Conservation (phyloP, 2,113 vertebrate genomes). For the Sakesphorus luctuosus region DNA sequence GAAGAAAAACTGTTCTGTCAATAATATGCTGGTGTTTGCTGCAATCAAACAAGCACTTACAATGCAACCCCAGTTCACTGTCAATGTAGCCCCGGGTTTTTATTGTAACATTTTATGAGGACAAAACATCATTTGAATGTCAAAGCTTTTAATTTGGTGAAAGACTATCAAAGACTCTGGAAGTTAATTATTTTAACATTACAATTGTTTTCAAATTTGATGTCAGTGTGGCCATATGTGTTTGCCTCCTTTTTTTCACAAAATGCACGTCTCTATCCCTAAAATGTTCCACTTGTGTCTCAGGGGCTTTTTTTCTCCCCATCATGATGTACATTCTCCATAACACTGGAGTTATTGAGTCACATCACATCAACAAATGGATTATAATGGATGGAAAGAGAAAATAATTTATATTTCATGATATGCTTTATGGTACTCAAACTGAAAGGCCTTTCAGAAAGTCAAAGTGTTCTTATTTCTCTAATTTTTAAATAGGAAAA, state of each 20-base stretch:
- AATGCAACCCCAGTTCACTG: background rate
- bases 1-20: constrained; percentile 34
- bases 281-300: background rate
- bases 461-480: background rate
- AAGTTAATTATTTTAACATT: background rate
- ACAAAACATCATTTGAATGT: background rate
- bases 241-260: background rate
- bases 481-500: background rate
- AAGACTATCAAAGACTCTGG: background rate
- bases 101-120: background rate
- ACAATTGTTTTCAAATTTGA: background rate
- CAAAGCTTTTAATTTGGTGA: background rate
- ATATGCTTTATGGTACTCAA: background rate
- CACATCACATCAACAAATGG: background rate
- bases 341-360: background rate
- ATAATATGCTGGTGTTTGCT: background rate
- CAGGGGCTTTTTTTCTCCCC: background rate
- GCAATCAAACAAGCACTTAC: background rate
- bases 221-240: background rate
- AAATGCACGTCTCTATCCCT: background rate
- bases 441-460: background rate
- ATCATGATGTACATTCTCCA: background rate
- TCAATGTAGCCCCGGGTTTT: background rate
- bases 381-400: background rate
- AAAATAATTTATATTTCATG: background rate